Evolutionary conservation across 2,113 vertebrate species (phyloP).

Genomic region (Pteropus alecto): DNA sequence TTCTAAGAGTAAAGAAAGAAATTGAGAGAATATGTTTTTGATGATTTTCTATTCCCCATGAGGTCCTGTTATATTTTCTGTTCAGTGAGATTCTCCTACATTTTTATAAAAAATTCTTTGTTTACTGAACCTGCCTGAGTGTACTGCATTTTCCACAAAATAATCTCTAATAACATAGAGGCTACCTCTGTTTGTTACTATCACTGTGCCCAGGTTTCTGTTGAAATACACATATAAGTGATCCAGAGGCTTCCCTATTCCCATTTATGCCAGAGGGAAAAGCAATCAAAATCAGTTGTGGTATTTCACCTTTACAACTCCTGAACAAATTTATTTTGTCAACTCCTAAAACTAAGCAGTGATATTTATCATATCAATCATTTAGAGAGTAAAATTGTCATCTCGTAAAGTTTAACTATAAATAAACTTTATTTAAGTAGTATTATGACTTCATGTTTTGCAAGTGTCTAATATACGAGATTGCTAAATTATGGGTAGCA

Average conservation of each 20-base stretch:
- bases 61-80: background rate
- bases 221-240: background rate
- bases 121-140: background rate
- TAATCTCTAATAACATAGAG: background rate
- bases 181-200: background rate
- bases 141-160: background rate
- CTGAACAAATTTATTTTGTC: background rate
- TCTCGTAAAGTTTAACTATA: background rate
- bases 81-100: background rate
- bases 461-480: background rate
- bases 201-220: background rate
- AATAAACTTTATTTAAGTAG: constrained; percentile 11
- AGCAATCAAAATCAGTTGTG: background rate
- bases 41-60: background rate
- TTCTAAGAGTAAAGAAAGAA: background rate
- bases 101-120: background rate
- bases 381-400: background rate
- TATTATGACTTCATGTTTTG: background rate
- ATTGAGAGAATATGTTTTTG: background rate
- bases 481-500: background rate
- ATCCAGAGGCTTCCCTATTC: background rate
- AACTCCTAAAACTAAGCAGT: background rate
- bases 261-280: background rate
- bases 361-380: constrained; percentile 19
- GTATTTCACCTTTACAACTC: background rate